These are phyloP conservation scores for Jordanella pulchra DNA, from an alignment of 2,797 vertebrate species.

Conservation along the genomic window DNA sequence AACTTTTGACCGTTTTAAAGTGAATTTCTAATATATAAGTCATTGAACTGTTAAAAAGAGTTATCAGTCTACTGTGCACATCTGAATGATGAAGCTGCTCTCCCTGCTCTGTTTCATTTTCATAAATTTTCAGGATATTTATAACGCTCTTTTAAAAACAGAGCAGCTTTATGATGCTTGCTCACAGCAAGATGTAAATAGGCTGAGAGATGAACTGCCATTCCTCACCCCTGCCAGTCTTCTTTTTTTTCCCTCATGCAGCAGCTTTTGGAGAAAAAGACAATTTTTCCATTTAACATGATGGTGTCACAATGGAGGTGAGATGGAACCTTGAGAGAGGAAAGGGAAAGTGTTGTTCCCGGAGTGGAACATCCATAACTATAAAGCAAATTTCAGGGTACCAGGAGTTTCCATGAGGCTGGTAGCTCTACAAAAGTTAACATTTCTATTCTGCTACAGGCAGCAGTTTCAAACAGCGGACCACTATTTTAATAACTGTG, in stretches of 20 bases:
- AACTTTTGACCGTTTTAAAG: conserved; percentile 56
- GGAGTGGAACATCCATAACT: conserved; percentile 4
- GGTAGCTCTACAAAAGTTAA: conserved; percentile 7
- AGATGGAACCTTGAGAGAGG: conserved; percentile 19
- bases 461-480: conserved; percentile 1
- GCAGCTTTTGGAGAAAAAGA: conserved; percentile 28
- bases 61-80: conserved; percentile 44
- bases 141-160: conserved; percentile 53
- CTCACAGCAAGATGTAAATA: conserved; percentile 42
- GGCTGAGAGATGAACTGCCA: conserved; percentile 34
- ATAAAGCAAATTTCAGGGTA: conserved; percentile 2
- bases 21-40: conserved; percentile 46
- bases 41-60: conserved; percentile 47
- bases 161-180: conserved; percentile 53
- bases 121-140: conserved; percentile 66
- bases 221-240: conserved; percentile 6
- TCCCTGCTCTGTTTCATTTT: conserved; percentile 53
- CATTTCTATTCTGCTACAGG: neutral
- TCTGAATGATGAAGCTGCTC: conserved; percentile 46
- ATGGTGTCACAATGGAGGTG: conserved; percentile 29
- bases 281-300: conserved; percentile 17
- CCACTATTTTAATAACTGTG: conserved; percentile 10
- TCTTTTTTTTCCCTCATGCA: conserved; percentile 1
- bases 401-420: neutral
- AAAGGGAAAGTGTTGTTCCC: neutral